phyloP scores from a whole-genome alignment of 2,113 vertebrate species.

The Corythaeola cristata region DNA sequence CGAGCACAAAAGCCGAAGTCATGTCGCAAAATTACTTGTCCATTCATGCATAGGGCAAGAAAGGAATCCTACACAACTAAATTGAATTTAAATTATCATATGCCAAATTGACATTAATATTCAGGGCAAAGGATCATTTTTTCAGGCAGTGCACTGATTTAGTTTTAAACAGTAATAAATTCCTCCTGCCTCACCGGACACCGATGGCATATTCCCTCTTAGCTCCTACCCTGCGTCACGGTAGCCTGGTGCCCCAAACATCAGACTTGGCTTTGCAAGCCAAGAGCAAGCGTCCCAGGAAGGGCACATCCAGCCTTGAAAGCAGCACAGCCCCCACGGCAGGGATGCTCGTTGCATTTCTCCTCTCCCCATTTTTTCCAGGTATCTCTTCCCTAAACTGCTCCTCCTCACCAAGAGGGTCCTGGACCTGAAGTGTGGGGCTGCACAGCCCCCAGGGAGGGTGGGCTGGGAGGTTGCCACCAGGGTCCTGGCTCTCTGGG shows the following conservation, averaged over 20 bases:
- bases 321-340: neutral
- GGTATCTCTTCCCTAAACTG: neutral
- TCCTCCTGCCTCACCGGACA: neutral
- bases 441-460: rapidly evolving
- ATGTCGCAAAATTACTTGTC: conserved; percentile 51
- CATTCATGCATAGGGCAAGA: conserved; percentile 33
- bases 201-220: rapidly evolving
- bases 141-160: conserved; percentile 33
- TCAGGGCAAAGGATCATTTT: conserved; percentile 30
- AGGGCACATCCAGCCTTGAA: neutral
- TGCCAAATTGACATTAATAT: conserved; percentile 53
- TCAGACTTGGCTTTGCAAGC: neutral
- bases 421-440: neutral
- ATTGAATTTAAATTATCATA: conserved; percentile 53
- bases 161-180: conserved; percentile 25
- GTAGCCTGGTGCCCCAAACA: neutral
- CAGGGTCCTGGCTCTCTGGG: neutral
- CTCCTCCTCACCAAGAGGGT: neutral
- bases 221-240: neutral
- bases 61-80: conserved; percentile 32
- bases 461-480: neutral
- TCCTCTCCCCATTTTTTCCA: neutral
- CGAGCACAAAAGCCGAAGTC: conserved; percentile 35
- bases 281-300: neutral
- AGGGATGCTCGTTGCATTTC: neutral